These are phyloP conservation scores for Callyntrura sp. DNA, from an alignment of 2,888 invertebrate genomes.

Conservation along the genomic window DNA sequence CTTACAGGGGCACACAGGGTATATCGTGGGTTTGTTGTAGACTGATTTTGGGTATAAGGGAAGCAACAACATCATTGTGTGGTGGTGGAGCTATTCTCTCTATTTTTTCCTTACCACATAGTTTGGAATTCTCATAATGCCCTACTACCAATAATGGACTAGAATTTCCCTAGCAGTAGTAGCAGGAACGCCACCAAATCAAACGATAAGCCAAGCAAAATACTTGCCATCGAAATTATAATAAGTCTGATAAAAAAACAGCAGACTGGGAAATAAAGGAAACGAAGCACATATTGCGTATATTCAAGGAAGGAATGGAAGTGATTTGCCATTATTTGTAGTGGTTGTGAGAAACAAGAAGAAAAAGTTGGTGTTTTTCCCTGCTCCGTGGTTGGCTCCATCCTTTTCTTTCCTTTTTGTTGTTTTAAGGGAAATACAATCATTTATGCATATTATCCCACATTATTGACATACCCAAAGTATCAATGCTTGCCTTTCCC, in stretches of 20 bases:
- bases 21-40: neutral
- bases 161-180: neutral
- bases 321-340: slow-evolving; percentile 6
- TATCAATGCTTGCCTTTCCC: no score
- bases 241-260: slow-evolving; percentile 16
- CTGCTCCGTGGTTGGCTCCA: no score
- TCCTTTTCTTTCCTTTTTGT: neutral
- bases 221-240: slow-evolving; percentile 51
- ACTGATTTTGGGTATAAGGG: neutral
- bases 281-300: neutral
- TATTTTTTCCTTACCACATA: neutral
- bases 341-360: neutral
- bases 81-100: slow-evolving; percentile 9
- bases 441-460: neutral
- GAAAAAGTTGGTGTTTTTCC: neutral
- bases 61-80: slow-evolving; percentile 5
- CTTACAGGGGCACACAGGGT: no score
- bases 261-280: neutral
- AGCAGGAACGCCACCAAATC: neutral
- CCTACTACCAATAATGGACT: neutral
- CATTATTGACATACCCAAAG: no score
- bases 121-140: slow-evolving; percentile 18
- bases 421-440: slow-evolving; percentile 36
- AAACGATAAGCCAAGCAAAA: slow-evolving; percentile 51
- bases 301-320: neutral